Conservation (phyloP, 2,113 vertebrate species). For the Galemys pyrenaicus region DNA sequence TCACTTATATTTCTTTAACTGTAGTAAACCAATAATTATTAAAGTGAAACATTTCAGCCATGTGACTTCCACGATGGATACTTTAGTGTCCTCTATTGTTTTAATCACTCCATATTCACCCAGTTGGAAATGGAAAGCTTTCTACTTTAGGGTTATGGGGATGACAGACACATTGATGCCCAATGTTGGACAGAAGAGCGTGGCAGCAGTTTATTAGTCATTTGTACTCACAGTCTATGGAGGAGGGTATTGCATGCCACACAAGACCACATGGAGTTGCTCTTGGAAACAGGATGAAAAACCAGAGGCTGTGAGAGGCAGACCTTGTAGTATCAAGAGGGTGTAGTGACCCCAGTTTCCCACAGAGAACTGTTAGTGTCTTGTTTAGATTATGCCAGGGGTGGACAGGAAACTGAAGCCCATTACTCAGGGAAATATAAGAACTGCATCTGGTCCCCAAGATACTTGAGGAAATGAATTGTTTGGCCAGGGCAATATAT, state of each 20-base stretch:
- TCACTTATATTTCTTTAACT: not conserved
- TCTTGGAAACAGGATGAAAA: not conserved
- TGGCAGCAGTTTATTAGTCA: not conserved
- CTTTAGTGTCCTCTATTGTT: not conserved
- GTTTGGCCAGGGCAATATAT: not conserved
- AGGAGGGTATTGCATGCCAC: not conserved
- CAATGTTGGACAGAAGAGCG: not conserved
- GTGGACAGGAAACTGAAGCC: not conserved
- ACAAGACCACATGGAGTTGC: not conserved
- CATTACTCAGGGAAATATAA: not conserved
- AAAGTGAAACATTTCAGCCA: not conserved
- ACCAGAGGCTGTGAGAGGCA: not conserved
- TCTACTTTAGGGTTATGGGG: not conserved
- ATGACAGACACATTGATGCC: not conserved
- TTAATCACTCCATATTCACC: not conserved
- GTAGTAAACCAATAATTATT: not conserved
- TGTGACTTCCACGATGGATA: not conserved
- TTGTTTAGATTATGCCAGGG: not conserved
- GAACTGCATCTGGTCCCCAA: not conserved
- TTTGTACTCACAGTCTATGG: not conserved
- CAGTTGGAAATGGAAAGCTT: not conserved
- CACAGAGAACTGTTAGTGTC: not conserved
- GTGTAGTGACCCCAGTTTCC: not conserved
- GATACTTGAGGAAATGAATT: not conserved
- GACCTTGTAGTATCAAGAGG: not conserved